A percentile compares a stretch with the other conserved stretches of the same genome.
Evolutionary conservation across 2,888 invertebrate genomes (phyloP).

Genomic region (Galerucella pusilla): DNA sequence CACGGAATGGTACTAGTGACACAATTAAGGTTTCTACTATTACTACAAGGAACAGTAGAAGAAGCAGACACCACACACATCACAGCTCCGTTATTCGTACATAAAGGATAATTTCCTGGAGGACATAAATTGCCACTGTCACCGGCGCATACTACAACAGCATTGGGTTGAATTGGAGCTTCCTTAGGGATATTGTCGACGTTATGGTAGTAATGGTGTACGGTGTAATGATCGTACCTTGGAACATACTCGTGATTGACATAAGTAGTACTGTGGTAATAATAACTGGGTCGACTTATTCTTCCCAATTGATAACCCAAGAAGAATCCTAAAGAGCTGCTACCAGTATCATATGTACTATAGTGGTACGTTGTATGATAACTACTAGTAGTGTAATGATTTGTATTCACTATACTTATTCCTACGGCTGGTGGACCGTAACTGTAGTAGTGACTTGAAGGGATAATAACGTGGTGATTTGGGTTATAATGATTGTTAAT

Average conservation of each 20-base stretch:
- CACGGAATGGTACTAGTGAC: constrained; percentile 59
- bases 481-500: constrained; percentile 31
- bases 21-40: constrained; percentile 54
- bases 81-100: constrained; percentile 61
- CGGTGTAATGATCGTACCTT: constrained; percentile 57
- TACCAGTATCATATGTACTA: constrained; percentile 51
- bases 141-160: constrained; percentile 58
- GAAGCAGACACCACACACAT: constrained; percentile 60
- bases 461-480: constrained; percentile 30
- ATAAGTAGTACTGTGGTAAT: constrained; percentile 47
- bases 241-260: constrained; percentile 53
- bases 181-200: constrained; percentile 54
- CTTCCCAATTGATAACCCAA: constrained; percentile 56
- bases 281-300: constrained; percentile 54
- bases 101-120: constrained; percentile 59
- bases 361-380: constrained; percentile 51
- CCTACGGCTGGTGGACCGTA: constrained; percentile 43
- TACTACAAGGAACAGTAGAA: constrained; percentile 57
- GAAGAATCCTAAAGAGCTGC: constrained; percentile 55
- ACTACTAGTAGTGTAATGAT: constrained; percentile 23
- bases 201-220: constrained; percentile 62
- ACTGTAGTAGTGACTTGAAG: constrained; percentile 29
- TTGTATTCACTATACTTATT: constrained; percentile 50
- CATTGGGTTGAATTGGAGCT: constrained; percentile 56
- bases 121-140: constrained; percentile 60